Conservation (phyloP, 2,797 vertebrate species). For the Pelobates cultripes region DNA sequence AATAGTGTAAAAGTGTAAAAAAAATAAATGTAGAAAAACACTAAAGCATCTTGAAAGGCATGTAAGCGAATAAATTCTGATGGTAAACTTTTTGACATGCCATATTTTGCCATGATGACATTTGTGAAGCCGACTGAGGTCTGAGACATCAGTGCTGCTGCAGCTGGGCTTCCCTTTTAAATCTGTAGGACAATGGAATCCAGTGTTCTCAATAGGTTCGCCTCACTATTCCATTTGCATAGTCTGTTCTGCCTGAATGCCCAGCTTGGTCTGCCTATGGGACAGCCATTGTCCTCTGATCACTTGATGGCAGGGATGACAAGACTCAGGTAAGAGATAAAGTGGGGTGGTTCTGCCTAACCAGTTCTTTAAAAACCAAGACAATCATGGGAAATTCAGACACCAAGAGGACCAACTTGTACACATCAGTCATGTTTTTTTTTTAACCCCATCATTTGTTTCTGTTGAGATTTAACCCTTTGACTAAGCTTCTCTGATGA, state of each 20-base stretch:
- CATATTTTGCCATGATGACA: slow-evolving; percentile 69
- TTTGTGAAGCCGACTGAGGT: slow-evolving; percentile 69
- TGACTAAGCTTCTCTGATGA: too few relatives aligned
- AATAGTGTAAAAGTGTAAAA: too few relatives aligned
- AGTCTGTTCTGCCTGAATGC: slow-evolving; percentile 84
- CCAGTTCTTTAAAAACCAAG: slow-evolving; percentile 48
- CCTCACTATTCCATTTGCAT: slow-evolving; percentile 80
- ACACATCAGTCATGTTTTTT: neutral
- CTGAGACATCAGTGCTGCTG: slow-evolving; percentile 65
- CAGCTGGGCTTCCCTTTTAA: slow-evolving; percentile 82
- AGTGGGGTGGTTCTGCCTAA: slow-evolving; percentile 64
- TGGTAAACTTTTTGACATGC: slow-evolving; percentile 63
- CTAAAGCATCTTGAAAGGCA: slow-evolving; percentile 42
- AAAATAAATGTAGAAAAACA: too few relatives aligned
- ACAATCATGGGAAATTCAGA: slow-evolving; percentile 66
- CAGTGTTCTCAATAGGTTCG: slow-evolving; percentile 76
- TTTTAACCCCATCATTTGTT: neutral
- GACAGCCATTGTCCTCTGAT: slow-evolving; percentile 78
- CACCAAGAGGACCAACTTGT: neutral
- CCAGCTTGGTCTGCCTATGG: slow-evolving; percentile 72
- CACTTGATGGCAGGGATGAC: slow-evolving; percentile 78
- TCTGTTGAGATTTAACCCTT: too few relatives aligned
- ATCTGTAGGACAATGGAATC: slow-evolving; percentile 77
- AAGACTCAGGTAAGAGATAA: slow-evolving; percentile 80
- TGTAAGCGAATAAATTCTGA: slow-evolving; percentile 66